These are phyloP conservation scores for Coremacera marginata DNA, from an alignment of 2,888 invertebrate species.

Conservation along the genomic window DNA sequence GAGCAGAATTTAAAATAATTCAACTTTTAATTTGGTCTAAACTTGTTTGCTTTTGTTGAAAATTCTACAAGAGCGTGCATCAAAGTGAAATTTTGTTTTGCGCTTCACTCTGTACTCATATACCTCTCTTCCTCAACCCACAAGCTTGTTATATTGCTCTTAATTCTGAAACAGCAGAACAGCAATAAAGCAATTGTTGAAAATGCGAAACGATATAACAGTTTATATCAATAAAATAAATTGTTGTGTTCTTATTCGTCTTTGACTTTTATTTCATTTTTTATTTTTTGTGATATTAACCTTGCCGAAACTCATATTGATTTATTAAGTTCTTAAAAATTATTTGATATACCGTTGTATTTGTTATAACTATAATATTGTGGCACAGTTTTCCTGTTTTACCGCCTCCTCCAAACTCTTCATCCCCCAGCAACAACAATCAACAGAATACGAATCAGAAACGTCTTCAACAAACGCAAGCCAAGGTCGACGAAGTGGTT, in stretches of 20 bases:
- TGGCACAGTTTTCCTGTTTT: constrained; percentile 68
- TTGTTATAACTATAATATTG: constrained; percentile 44
- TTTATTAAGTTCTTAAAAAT: not conserved
- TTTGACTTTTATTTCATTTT: not conserved
- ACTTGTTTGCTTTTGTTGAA: too few species aligned
- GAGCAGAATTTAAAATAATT: too few species aligned
- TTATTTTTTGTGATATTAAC: not conserved
- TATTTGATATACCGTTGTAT: not conserved
- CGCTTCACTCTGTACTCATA: too few species aligned
- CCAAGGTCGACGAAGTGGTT: constrained; percentile 84
- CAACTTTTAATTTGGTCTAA: too few species aligned
- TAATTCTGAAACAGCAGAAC: too few species aligned
- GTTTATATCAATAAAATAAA: not conserved
- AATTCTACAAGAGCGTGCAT: too few species aligned
- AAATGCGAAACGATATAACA: too few species aligned
- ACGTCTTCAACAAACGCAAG: constrained; percentile 77
- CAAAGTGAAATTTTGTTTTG: too few species aligned
- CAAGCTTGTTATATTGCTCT: too few species aligned
- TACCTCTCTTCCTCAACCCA: too few species aligned
- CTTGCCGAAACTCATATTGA: not conserved
- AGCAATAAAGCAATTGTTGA: too few species aligned
- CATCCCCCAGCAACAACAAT: constrained; percentile 56
- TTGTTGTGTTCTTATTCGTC: not conserved
- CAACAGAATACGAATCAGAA: constrained; percentile 69
- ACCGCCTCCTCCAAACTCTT: constrained; percentile 66